A percentile compares a stretch with the other conserved stretches of the same genome.
Evolutionary conservation across 1,140 invertebrate species (phyloP).

Genomic region (Prorops nasuta): DNA sequence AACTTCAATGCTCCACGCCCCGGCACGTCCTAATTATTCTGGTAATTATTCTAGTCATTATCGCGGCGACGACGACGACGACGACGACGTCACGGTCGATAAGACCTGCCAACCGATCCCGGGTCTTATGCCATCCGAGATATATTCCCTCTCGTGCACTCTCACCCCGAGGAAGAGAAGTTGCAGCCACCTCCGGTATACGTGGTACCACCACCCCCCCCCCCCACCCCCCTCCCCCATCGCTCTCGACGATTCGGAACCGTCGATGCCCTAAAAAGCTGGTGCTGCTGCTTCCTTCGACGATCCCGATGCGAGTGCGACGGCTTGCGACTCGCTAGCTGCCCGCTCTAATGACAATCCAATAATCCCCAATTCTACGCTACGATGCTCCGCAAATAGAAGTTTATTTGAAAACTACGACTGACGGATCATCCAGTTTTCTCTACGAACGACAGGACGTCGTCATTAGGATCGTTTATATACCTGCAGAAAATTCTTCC

Average conservation of each 20-base stretch:
- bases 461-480: no score
- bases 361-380: conserved; percentile 45
- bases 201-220: not conserved
- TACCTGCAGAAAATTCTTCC: no score
- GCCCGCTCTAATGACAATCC: conserved; percentile 44
- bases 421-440: conserved; percentile 19
- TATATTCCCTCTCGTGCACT: not conserved
- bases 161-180: not conserved
- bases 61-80: conserved; percentile 19
- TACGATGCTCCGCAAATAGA: conserved; percentile 40
- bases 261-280: no score
- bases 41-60: conserved; percentile 38
- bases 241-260: conserved; percentile 9
- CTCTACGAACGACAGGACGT: no score
- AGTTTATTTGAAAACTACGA: conserved; percentile 41
- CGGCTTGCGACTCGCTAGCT: conserved; percentile 19
- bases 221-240: conserved; percentile 18
- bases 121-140: conserved; percentile 1
- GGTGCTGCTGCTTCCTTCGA: conserved; percentile 2
- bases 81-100: conserved; percentile 16
- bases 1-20: conserved; percentile 28
- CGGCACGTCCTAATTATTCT: conserved; percentile 35
- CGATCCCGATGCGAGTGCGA: conserved; percentile 23
- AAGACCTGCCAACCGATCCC: not conserved
- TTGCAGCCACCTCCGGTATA: not conserved